phyloP scores from a whole-genome alignment of 2,113 vertebrate genomes.

The Acrocephalus kingi region DNA sequence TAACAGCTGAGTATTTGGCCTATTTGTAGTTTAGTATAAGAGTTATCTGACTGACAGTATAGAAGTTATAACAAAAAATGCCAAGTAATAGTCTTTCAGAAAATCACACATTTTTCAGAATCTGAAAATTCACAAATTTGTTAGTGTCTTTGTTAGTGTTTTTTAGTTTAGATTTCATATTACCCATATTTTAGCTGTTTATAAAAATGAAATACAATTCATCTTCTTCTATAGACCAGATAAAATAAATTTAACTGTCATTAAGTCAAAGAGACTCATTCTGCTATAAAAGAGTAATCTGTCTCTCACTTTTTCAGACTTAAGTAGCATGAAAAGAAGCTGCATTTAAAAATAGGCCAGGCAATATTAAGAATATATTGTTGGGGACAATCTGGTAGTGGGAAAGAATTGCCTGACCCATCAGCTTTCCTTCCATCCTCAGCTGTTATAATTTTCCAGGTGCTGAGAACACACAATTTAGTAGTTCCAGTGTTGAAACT shows the following conservation, averaged over 20 bases:
- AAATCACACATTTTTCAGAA: neutral
- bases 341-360: neutral
- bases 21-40: neutral
- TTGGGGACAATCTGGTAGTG: neutral
- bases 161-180: neutral
- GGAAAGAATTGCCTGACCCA: neutral
- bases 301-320: neutral
- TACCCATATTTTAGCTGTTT: neutral
- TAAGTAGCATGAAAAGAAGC: neutral
- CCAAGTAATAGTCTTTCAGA: neutral
- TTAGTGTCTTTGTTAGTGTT: neutral
- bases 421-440: neutral
- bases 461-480: neutral
- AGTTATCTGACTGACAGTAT: neutral
- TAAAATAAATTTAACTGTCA: conserved; percentile 2
- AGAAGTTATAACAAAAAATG: neutral
- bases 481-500: neutral
- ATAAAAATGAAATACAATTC: neutral
- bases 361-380: neutral
- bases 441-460: neutral
- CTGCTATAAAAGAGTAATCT: neutral
- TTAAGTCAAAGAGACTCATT: neutral
- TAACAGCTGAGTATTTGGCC: neutral
- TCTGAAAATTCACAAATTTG: neutral
- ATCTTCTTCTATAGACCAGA: neutral